Conservation (phyloP, 2,888 invertebrate species). For the Pandemis corylana region DNA sequence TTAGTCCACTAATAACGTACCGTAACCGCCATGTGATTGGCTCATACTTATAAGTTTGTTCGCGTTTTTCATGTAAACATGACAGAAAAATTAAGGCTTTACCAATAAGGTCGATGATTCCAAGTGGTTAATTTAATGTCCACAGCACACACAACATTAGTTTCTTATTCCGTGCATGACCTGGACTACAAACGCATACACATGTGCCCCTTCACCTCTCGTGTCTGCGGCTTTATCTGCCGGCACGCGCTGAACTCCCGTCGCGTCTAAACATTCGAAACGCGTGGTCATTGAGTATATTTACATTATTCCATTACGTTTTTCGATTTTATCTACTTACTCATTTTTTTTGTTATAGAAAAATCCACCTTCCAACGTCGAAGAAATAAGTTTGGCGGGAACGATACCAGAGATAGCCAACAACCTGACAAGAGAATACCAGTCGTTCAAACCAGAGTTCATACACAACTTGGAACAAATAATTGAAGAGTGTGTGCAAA, state of each 20-base stretch:
- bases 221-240: slow-evolving; percentile 50
- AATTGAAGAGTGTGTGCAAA: slow-evolving; percentile 75
- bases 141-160: no score
- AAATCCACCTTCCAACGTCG: slow-evolving; percentile 70
- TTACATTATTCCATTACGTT: neutral
- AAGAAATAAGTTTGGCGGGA: slow-evolving; percentile 78
- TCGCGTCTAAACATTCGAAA: slow-evolving; percentile 22
- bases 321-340: neutral
- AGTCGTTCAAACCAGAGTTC: slow-evolving; percentile 70
- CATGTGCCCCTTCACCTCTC: slow-evolving; percentile 51
- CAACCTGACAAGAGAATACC: slow-evolving; percentile 69
- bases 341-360: slow-evolving; percentile 64
- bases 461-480: slow-evolving; percentile 75
- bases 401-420: slow-evolving; percentile 77
- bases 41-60: no score
- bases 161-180: no score
- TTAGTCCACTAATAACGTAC: no score
- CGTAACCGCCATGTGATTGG: no score
- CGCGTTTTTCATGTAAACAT: no score
- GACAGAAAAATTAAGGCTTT: no score
- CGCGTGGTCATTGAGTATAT: slow-evolving; percentile 13
- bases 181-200: slow-evolving; percentile 8
- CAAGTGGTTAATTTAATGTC: no score
- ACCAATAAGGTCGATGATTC: no score
- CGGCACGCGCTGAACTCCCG: slow-evolving; percentile 48